Percentiles rank a stretch among this genome's conserved stretches.
Evolutionary conservation across 2,888 invertebrate genomes (phyloP).

Genomic region (Vannuccia rotundouncinata): DNA sequence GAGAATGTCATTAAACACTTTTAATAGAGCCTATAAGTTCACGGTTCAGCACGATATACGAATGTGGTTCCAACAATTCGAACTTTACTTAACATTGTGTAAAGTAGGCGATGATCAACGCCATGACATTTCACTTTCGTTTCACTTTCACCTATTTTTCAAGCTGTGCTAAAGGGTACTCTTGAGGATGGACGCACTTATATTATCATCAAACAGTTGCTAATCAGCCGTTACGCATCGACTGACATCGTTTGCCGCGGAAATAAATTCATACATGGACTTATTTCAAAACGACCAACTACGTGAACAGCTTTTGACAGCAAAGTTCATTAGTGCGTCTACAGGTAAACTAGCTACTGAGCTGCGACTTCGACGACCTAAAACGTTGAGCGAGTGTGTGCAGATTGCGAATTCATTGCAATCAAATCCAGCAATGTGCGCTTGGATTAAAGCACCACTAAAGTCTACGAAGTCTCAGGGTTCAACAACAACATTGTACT

Average conservation of each 20-base stretch:
- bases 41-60: not conserved
- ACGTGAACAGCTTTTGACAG: conserved; percentile 19
- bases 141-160: conserved; percentile 3
- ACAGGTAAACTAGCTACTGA: not conserved
- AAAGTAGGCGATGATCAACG: not conserved
- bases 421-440: conserved; percentile 1
- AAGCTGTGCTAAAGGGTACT: not conserved
- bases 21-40: not conserved
- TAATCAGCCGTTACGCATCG: conserved; percentile 4
- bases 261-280: conserved; percentile 23
- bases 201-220: conserved; percentile 13
- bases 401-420: conserved; percentile 22
- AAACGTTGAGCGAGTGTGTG: conserved; percentile 18
- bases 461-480: not conserved
- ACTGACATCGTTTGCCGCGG: not conserved
- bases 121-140: not conserved
- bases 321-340: conserved; percentile 17
- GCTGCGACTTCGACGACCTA: conserved; percentile 15
- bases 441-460: not conserved
- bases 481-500: not conserved
- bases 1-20: too few relatives aligned
- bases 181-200: conserved; percentile 4
- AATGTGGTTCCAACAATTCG: not conserved
- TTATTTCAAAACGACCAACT: conserved; percentile 2
- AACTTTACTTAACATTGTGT: not conserved